Evolutionary conservation across 2,113 vertebrate genomes (phyloP).

Genomic region (Egretta garzetta): DNA sequence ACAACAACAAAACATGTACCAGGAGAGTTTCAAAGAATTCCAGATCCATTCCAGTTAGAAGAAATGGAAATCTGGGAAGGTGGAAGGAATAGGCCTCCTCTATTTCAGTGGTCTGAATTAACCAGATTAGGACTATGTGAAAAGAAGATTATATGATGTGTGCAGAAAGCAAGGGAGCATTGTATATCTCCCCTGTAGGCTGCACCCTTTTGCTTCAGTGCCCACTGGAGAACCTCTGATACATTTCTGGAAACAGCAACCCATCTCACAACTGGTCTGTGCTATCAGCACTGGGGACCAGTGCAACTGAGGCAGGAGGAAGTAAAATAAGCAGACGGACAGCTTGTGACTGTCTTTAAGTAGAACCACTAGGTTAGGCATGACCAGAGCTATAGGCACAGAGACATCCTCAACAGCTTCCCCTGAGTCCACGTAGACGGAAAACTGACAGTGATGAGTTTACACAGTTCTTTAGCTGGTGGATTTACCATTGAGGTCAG

Average conservation of each 20-base stretch:
- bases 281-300: neutral
- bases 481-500: neutral
- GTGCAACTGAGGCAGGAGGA: neutral
- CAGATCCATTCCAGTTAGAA: neutral
- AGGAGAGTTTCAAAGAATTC: neutral
- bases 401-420: accelerated
- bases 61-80: neutral
- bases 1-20: neutral
- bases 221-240: neutral
- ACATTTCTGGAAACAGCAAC: neutral
- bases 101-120: neutral
- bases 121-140: neutral
- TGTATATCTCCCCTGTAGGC: neutral
- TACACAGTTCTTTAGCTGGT: neutral
- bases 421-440: neutral
- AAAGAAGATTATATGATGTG: neutral
- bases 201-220: neutral
- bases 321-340: neutral
- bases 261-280: neutral
- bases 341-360: neutral
- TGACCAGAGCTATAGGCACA: neutral
- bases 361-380: neutral
- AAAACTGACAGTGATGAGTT: neutral
- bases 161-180: neutral
- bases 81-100: neutral